Percentiles rank a stretch among this genome's conserved stretches.
Evolutionary conservation across 2,797 vertebrate genomes (phyloP).

Genomic region (Loriculus beryllinus): DNA sequence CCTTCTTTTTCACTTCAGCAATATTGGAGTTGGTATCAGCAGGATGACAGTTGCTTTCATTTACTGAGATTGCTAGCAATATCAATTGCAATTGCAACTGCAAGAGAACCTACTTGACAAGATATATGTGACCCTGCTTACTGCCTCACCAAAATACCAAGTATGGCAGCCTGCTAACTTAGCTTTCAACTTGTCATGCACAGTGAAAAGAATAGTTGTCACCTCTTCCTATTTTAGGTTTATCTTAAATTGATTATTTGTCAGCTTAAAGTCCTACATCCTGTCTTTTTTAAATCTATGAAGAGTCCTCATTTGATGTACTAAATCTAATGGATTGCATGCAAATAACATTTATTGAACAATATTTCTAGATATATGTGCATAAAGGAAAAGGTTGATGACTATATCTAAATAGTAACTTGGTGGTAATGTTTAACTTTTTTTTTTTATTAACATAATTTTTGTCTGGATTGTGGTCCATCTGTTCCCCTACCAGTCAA

Average conservation of each 20-base stretch:
- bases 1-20: background rate
- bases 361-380: background rate
- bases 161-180: background rate
- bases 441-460: background rate
- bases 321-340: background rate
- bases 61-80: background rate
- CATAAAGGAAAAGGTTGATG: background rate
- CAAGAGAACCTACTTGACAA: background rate
- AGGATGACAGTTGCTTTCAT: background rate
- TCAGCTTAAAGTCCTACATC: background rate
- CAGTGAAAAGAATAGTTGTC: background rate
- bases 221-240: background rate
- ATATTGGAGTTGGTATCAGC: fast-evolving
- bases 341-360: background rate
- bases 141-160: background rate
- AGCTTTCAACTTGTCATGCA: background rate
- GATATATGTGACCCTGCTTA: background rate
- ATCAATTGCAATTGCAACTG: background rate
- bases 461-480: background rate
- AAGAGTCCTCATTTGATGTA: background rate
- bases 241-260: background rate
- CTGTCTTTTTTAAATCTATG: background rate
- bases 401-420: background rate
- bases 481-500: background rate
- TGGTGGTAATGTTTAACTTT: background rate